Percentiles rank a stretch among this genome's conserved stretches.
These are phyloP conservation scores for Nothocercus nigrocapillus DNA, from an alignment of 2,113 vertebrate species.

Conservation along the genomic window DNA sequence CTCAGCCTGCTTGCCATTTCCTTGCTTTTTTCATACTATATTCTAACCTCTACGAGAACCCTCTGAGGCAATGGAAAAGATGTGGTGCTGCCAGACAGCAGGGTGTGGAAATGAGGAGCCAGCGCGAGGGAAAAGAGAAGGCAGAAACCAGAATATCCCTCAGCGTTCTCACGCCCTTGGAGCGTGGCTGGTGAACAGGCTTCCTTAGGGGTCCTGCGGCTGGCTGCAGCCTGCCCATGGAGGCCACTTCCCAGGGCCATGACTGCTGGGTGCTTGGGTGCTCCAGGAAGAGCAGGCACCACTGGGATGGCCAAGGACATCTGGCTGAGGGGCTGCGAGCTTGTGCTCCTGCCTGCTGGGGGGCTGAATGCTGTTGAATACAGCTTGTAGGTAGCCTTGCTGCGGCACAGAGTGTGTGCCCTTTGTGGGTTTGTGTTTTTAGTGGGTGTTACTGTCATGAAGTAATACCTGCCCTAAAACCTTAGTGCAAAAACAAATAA, in stretches of 20 bases:
- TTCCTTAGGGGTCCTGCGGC: background rate
- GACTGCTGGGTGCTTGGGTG: too few species aligned
- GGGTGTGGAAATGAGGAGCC: background rate
- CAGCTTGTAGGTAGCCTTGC: background rate
- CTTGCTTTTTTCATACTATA: background rate
- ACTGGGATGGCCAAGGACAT: rapidly evolving
- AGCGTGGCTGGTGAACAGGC: background rate
- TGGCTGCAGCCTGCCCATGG: background rate
- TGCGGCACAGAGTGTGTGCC: too few species aligned
- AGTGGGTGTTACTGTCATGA: background rate
- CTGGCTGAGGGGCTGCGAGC: background rate
- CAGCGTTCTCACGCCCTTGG: too few species aligned
- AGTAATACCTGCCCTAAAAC: background rate
- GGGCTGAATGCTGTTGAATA: background rate
- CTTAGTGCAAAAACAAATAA: rapidly evolving
- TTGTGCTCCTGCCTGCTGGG: background rate
- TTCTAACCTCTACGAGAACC: background rate
- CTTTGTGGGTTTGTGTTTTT: background rate
- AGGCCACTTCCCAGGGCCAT: background rate
- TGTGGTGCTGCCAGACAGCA: background rate
- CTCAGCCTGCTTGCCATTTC: background rate
- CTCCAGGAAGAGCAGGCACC: too few species aligned
- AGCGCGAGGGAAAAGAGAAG: background rate
- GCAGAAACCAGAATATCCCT: background rate
- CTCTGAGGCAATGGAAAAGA: background rate